These are phyloP conservation scores for Macaca nemestrina DNA, from an alignment of 2,113 vertebrate genomes.

Conservation along the genomic window DNA sequence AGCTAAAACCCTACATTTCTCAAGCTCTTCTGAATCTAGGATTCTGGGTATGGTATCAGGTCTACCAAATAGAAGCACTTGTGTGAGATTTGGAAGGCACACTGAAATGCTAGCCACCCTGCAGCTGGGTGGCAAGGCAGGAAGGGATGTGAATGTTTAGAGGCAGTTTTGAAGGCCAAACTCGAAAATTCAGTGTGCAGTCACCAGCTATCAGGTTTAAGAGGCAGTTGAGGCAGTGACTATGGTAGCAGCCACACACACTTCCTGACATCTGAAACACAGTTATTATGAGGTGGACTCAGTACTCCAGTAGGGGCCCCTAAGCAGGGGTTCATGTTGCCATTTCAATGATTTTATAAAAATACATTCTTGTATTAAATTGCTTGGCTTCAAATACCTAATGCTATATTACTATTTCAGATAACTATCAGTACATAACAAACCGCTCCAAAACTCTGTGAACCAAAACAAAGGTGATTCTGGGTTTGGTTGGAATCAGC, in stretches of 20 bases:
- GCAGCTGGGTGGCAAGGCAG: not conserved
- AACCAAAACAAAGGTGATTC: not conserved
- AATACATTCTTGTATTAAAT: not conserved
- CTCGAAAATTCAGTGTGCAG: not conserved
- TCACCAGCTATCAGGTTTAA: not conserved
- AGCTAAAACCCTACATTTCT: not conserved
- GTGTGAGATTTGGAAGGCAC: not conserved
- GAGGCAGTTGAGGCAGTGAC: not conserved
- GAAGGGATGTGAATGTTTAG: not conserved
- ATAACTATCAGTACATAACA: not conserved
- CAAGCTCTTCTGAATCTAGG: not conserved
- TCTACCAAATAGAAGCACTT: not conserved
- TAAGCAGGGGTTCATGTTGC: not conserved
- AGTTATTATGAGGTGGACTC: not conserved
- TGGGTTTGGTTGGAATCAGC: not conserved
- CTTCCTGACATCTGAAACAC: not conserved
- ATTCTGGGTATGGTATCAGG: not conserved
- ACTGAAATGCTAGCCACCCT: fast-evolving
- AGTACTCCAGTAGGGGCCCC: not conserved
- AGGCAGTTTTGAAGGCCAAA: not conserved
- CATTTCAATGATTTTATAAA: not conserved
- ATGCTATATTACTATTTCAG: not conserved
- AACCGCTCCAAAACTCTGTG: not conserved
- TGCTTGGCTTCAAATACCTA: not conserved
- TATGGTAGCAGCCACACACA: not conserved